phyloP scores from a whole-genome alignment of 2,888 invertebrate genomes.

The Ennomos quercinarius region DNA sequence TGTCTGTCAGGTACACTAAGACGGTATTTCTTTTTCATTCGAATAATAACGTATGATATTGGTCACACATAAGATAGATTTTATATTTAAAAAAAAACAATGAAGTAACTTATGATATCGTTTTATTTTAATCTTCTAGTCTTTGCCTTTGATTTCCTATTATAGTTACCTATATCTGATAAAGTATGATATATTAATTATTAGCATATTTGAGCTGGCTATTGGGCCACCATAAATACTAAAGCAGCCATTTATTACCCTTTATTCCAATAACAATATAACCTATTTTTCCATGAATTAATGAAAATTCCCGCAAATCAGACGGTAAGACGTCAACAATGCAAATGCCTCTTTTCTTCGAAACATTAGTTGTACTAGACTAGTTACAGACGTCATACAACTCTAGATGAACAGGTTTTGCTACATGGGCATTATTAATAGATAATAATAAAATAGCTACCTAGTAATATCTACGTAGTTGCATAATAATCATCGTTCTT shows the following conservation, averaged over 20 bases:
- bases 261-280: constrained; percentile 1
- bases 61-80: too few relatives aligned
- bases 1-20: too few relatives aligned
- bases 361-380: constrained; percentile 20
- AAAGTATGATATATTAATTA: too few relatives aligned
- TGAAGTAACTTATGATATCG: too few relatives aligned
- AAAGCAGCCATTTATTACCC: constrained; percentile 9
- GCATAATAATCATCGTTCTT: constrained; percentile 13
- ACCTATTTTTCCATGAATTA: constrained; percentile 25
- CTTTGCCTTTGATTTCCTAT: too few relatives aligned
- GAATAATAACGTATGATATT: too few relatives aligned
- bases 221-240: not conserved
- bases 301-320: constrained; percentile 22
- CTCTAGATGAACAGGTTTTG: constrained; percentile 38
- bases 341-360: constrained; percentile 42
- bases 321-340: constrained; percentile 39
- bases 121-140: too few relatives aligned
- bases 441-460: constrained; percentile 31
- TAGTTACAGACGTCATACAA: constrained; percentile 27
- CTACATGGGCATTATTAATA: constrained; percentile 34
- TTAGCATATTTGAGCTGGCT: too few relatives aligned
- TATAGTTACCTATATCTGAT: too few relatives aligned
- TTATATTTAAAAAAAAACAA: too few relatives aligned
- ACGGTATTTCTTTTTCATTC: too few relatives aligned
- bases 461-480: constrained; percentile 12